phyloP scores from a whole-genome alignment of 2,888 invertebrate species.

The Dasysyrphus albostriatus region DNA sequence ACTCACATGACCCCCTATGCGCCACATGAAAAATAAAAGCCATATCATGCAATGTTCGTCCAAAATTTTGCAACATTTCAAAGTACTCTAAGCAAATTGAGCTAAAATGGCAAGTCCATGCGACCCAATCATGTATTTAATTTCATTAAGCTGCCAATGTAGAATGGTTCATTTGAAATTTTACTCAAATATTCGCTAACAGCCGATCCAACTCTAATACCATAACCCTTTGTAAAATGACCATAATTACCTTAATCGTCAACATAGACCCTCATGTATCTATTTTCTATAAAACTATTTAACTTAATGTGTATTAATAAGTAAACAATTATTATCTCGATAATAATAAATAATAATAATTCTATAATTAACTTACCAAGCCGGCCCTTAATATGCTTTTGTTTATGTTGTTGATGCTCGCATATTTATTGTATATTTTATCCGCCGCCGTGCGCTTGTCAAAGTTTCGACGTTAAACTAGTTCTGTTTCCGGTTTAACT shows the following conservation, averaged over 20 bases:
- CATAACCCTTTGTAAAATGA: background rate
- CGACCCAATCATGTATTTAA: no score
- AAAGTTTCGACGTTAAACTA: slow-evolving; percentile 49
- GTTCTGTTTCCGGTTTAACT: slow-evolving; percentile 55
- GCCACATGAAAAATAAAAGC: no score
- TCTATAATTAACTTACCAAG: slow-evolving; percentile 26
- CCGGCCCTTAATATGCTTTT: slow-evolving; percentile 14
- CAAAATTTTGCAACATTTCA: no score
- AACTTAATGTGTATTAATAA: slow-evolving; percentile 17
- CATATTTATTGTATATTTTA: slow-evolving; percentile 30
- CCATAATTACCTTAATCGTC: slow-evolving; percentile 18
- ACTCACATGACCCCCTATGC: no score
- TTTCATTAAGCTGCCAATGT: no score
- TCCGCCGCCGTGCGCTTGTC: slow-evolving; percentile 27
- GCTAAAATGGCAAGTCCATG: no score
- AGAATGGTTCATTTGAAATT: no score
- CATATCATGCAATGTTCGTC: no score
- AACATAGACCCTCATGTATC: background rate
- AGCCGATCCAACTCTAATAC: background rate
- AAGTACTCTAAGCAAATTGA: no score
- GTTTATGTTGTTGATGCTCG: slow-evolving; percentile 11
- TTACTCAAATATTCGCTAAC: background rate
- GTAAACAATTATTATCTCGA: slow-evolving; percentile 30
- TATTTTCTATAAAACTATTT: slow-evolving; percentile 11
- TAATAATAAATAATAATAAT: slow-evolving; percentile 36